A percentile compares a stretch with the other conserved stretches of the same genome.
These are phyloP conservation scores for Oncorhynchus kisutch DNA, from an alignment of 2,113 vertebrate species.

Conservation along the genomic window DNA sequence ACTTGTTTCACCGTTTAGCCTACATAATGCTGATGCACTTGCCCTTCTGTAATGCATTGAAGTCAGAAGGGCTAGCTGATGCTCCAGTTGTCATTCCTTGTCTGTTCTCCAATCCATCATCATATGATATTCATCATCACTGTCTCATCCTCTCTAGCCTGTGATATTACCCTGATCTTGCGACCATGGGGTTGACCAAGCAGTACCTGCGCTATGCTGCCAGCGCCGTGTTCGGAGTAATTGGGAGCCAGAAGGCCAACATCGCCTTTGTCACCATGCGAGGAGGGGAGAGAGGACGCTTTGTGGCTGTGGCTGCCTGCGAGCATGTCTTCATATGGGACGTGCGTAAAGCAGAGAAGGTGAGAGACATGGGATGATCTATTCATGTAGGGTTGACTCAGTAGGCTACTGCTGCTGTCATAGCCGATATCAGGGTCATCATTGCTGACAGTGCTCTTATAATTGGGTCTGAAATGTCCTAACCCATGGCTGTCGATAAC, in stretches of 20 bases:
- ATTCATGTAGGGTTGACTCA: not conserved
- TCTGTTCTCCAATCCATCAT: no score
- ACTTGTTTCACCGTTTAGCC: no score
- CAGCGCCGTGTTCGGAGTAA: slow-evolving; percentile 87
- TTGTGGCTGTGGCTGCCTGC: slow-evolving; percentile 88
- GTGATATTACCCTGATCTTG: no score
- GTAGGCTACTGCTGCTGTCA: not conserved
- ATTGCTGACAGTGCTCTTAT: not conserved
- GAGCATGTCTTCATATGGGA: slow-evolving; percentile 98
- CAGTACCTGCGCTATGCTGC: slow-evolving; percentile 90
- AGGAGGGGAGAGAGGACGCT: slow-evolving; percentile 85
- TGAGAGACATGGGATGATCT: slow-evolving; percentile 41
- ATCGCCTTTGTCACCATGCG: slow-evolving; percentile 81
- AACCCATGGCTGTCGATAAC: not conserved
- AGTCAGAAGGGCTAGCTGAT: no score
- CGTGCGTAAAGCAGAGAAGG: slow-evolving; percentile 91
- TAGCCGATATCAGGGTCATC: not conserved
- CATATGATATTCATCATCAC: no score
- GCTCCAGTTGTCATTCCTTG: no score
- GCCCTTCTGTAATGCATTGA: no score
- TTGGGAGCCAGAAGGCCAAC: slow-evolving; percentile 85
- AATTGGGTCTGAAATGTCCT: not conserved
- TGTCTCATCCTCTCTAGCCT: no score
- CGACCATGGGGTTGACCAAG: slow-evolving; percentile 89
- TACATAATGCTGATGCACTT: no score